phyloP scores from a whole-genome alignment of 2,888 invertebrate genomes.

The Zeuzera pyrina region DNA sequence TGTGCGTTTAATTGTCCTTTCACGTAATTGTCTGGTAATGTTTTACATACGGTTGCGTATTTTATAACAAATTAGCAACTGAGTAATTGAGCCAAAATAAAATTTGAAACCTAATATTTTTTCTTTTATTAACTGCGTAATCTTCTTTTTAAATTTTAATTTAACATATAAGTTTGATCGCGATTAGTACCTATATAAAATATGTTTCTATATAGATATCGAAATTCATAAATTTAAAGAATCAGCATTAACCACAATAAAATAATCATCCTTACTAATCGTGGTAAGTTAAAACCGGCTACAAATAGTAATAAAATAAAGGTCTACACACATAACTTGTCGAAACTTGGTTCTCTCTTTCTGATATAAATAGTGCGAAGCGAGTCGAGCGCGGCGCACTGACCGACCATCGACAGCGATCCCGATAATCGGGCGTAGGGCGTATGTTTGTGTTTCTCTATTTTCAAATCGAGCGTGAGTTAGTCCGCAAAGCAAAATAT shows the following conservation, averaged over 20 bases:
- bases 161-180: no score
- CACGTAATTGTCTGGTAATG: no score
- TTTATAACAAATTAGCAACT: no score
- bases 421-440: conserved; percentile 64
- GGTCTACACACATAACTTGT: conserved; percentile 59
- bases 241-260: conserved; percentile 40
- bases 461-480: conserved; percentile 57
- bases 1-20: no score
- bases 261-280: conserved; percentile 58
- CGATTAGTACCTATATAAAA: not conserved
- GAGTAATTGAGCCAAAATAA: no score
- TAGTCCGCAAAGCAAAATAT: conserved; percentile 29
- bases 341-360: conserved; percentile 60
- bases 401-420: conserved; percentile 68
- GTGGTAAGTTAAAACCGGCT: conserved; percentile 64
- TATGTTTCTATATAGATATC: not conserved
- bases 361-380: conserved; percentile 67
- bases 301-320: conserved; percentile 69
- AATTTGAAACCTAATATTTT: not conserved
- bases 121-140: not conserved
- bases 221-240: conserved; percentile 12
- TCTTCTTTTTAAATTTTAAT: no score
- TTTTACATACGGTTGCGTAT: no score
- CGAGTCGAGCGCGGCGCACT: conserved; percentile 49
- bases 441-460: conserved; percentile 66